These are phyloP conservation scores for Oscheius sp. DNA, from an alignment of 2,888 invertebrate genomes.

Conservation along the genomic window DNA sequence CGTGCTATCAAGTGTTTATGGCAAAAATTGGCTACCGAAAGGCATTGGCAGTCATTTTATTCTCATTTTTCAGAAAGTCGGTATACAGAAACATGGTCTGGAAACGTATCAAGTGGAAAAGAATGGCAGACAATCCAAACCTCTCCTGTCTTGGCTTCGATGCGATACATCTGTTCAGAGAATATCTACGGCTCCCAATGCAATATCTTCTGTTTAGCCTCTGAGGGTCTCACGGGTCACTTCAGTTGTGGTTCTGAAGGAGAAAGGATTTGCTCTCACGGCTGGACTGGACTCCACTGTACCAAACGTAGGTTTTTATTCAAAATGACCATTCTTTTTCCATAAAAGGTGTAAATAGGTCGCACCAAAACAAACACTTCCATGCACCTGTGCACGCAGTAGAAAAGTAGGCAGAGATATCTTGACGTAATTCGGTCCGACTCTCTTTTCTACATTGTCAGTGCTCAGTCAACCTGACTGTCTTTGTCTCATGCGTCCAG, in stretches of 20 bases:
- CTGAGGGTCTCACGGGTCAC: constrained; percentile 14
- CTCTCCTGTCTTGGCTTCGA: not conserved
- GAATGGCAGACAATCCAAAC: not conserved
- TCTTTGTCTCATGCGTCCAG: constrained; percentile 13
- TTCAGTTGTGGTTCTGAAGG: constrained; percentile 16
- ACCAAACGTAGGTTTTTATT: constrained; percentile 13
- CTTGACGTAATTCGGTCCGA: not conserved
- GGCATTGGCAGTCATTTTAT: not conserved
- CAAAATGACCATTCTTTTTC: too few relatives aligned
- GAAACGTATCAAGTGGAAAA: constrained; percentile 12
- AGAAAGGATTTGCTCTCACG: constrained; percentile 12
- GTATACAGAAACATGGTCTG: not conserved
- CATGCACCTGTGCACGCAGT: constrained; percentile 2
- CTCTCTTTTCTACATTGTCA: constrained; percentile 15
- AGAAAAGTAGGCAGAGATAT: not conserved
- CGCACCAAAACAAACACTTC: constrained; percentile 20
- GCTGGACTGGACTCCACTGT: constrained; percentile 26
- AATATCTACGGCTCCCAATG: constrained; percentile 23
- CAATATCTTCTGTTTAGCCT: constrained; percentile 2
- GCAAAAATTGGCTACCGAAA: constrained; percentile 22
- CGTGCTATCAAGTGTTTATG: constrained; percentile 18
- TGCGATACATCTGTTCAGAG: constrained; percentile 10
- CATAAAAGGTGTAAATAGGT: constrained; percentile 23
- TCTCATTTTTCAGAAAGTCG: not conserved
- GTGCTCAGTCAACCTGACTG: constrained; percentile 29